Conservation (phyloP, 2,113 vertebrate genomes). For the Ranitomeya variabilis region DNA sequence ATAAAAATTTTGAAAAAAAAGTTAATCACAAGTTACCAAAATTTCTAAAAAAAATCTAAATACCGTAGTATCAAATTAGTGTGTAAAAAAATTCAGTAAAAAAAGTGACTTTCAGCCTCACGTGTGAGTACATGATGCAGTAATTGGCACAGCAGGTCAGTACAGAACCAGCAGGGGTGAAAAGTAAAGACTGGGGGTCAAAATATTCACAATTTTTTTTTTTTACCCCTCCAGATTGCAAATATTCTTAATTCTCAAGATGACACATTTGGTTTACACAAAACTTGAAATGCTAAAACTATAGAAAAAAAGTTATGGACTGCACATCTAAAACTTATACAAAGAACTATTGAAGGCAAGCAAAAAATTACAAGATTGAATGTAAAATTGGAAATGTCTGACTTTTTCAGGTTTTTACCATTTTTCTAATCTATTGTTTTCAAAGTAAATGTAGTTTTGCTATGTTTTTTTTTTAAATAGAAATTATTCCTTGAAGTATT, state of each 20-base stretch:
- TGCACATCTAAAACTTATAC: too few relatives aligned
- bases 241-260: background rate
- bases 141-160: constrained; percentile 33
- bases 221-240: background rate
- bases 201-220: too few relatives aligned
- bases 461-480: too few relatives aligned
- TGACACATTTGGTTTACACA: background rate
- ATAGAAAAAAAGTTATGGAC: too few relatives aligned
- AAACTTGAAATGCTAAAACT: background rate
- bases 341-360: too few relatives aligned
- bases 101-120: constrained; percentile 26
- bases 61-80: constrained; percentile 35
- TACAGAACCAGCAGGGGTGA: constrained; percentile 9
- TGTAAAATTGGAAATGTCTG: background rate
- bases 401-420: too few relatives aligned
- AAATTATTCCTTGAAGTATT: background rate
- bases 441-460: too few relatives aligned
- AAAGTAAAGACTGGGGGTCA: background rate
- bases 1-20: background rate
- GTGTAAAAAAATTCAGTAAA: background rate
- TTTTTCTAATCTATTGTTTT: too few relatives aligned
- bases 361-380: too few relatives aligned
- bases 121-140: background rate
- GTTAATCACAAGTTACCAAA: background rate
- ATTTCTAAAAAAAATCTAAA: constrained; percentile 23